A percentile compares a stretch with the other conserved stretches of the same genome.
Conservation (phyloP, 1,140 invertebrate genomes). For the Dinoponera quadriceps region DNA sequence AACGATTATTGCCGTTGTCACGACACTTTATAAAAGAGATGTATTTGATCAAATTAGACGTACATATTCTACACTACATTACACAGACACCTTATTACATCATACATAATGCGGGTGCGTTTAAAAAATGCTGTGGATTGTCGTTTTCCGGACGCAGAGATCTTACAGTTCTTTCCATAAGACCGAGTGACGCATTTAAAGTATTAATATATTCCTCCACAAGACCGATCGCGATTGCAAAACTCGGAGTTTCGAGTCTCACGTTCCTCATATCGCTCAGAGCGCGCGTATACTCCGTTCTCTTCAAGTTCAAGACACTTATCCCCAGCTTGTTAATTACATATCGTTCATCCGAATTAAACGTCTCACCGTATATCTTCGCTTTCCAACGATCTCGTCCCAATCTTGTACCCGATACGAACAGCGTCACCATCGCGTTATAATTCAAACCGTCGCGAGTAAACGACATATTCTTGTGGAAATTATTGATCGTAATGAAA, state of each 20-base stretch:
- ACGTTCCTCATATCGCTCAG: slow-evolving; percentile 74
- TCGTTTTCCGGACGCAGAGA: background rate
- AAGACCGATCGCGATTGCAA: slow-evolving; percentile 76
- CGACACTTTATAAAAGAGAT: slow-evolving; percentile 25
- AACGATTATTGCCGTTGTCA: slow-evolving; percentile 4
- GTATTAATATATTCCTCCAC: slow-evolving; percentile 78
- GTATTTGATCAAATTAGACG: slow-evolving; percentile 1
- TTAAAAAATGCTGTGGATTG: background rate
- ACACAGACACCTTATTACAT: background rate
- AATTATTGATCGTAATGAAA: slow-evolving; percentile 85
- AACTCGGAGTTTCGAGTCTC: slow-evolving; percentile 70
- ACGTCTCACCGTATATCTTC: slow-evolving; percentile 78
- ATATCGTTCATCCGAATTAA: slow-evolving; percentile 73
- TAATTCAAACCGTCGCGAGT: slow-evolving; percentile 87
- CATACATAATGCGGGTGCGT: background rate
- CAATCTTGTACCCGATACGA: slow-evolving; percentile 75
- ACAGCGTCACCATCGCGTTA: slow-evolving; percentile 82
- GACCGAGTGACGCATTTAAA: slow-evolving; percentile 67
- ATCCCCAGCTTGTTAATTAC: slow-evolving; percentile 65
- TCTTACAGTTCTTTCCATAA: slow-evolving; percentile 23
- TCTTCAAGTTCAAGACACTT: slow-evolving; percentile 75
- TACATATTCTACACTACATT: slow-evolving; percentile 22
- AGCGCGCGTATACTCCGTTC: slow-evolving; percentile 61
- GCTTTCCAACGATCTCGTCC: slow-evolving; percentile 73
- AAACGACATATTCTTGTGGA: slow-evolving; percentile 86